phyloP scores from a whole-genome alignment of 1,140 invertebrate genomes.

The Ganaspis sp. region DNA sequence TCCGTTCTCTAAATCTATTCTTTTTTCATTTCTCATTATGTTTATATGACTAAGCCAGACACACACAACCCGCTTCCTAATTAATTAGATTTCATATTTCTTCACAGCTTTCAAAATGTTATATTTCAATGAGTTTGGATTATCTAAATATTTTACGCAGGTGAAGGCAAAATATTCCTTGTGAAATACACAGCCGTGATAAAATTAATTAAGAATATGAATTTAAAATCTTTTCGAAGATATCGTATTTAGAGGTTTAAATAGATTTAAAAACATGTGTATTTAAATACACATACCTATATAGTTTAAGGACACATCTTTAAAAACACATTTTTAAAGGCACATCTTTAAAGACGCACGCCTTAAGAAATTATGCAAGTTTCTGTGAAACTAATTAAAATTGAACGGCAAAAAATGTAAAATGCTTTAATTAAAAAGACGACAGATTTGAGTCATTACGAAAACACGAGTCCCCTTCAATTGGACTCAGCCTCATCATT shows the following conservation, averaged over 20 bases:
- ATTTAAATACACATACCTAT: no score
- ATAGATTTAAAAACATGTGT: no score
- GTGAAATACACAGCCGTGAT: not conserved
- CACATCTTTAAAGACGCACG: not conserved
- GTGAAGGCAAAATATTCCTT: not conserved
- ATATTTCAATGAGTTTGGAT: not conserved
- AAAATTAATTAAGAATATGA: not conserved
- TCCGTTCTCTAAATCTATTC: slow-evolving; percentile 50
- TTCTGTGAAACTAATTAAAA: slow-evolving; percentile 32
- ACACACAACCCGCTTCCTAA: not conserved
- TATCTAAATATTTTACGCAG: not conserved
- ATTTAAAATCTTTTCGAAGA: no score
- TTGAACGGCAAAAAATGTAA: slow-evolving; percentile 46
- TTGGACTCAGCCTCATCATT: slow-evolving; percentile 56
- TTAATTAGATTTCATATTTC: not conserved
- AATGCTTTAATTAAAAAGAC: not conserved
- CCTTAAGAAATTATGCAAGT: not conserved
- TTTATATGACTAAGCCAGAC: not conserved
- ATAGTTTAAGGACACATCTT: no score
- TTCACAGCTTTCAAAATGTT: slow-evolving; percentile 9
- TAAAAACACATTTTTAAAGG: no score
- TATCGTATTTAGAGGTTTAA: no score
- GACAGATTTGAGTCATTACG: slow-evolving; percentile 26
- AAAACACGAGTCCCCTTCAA: slow-evolving; percentile 42
- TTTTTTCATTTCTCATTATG: slow-evolving; percentile 42